phyloP scores from a whole-genome alignment of 2,888 invertebrate species.

The Platycnemis pennipes region DNA sequence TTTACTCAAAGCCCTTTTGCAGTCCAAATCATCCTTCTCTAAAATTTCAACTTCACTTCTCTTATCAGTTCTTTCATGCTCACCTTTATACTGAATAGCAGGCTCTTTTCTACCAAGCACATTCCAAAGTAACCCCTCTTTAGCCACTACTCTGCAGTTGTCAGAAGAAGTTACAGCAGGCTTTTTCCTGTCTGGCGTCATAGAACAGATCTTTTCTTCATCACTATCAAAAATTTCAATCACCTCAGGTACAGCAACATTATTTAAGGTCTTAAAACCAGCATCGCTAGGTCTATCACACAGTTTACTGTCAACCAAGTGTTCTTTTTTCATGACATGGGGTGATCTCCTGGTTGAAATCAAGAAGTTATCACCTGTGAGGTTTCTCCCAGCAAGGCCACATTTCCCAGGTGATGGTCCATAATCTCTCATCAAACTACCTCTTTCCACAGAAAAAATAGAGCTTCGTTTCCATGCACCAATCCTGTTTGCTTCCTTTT shows the following conservation, averaged over 20 bases:
- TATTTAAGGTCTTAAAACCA: neutral
- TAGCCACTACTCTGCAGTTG: neutral
- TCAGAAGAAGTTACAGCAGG: neutral
- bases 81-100: neutral
- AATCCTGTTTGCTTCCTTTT: conserved; percentile 5
- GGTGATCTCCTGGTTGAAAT: neutral
- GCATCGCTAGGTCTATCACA: neutral
- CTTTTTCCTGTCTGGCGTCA: neutral
- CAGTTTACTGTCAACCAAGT: neutral
- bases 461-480: neutral
- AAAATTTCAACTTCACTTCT: neutral
- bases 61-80: neutral
- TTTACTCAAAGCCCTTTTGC: neutral
- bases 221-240: neutral
- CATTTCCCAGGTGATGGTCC: neutral
- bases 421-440: neutral
- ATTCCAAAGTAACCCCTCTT: conserved; percentile 17
- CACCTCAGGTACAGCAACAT: neutral
- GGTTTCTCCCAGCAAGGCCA: neutral
- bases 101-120: neutral
- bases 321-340: neutral
- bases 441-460: neutral
- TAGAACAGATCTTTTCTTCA: neutral
- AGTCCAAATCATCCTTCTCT: neutral
- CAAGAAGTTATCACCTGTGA: neutral